phyloP scores from a whole-genome alignment of 2,113 vertebrate species.

The Rallus limicola region DNA sequence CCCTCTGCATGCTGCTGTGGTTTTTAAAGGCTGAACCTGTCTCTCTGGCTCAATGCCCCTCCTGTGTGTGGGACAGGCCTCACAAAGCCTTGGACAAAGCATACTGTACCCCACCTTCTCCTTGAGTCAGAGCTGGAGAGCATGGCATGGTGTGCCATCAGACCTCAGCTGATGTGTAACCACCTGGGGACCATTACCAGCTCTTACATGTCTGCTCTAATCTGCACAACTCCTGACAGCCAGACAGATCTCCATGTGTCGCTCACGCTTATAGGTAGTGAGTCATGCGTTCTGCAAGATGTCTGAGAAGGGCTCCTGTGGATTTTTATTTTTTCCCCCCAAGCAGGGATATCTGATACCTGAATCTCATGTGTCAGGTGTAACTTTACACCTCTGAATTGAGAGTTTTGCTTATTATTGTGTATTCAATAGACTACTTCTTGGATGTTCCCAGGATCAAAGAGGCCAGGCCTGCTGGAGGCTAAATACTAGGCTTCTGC shows the following conservation, averaged over 20 bases:
- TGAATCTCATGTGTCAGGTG: neutral
- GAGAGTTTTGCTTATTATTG: slow-evolving; percentile 30
- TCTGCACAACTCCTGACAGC: neutral
- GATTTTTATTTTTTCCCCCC: neutral
- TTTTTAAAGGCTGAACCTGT: neutral
- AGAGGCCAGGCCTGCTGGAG: slow-evolving; percentile 40
- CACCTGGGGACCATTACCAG: neutral
- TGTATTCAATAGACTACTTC: neutral
- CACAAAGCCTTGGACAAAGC: neutral
- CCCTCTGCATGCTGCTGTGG: accelerated
- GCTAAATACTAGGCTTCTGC: slow-evolving; percentile 50
- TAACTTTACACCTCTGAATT: slow-evolving; percentile 13
- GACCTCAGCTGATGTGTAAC: neutral
- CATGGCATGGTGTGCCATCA: neutral
- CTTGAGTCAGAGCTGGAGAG: neutral
- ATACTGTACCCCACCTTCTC: neutral
- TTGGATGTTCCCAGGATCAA: slow-evolving; percentile 39
- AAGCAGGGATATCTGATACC: neutral
- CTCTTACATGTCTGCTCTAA: neutral
- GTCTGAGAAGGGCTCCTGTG: neutral
- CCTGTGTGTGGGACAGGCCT: neutral
- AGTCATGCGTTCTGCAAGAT: neutral
- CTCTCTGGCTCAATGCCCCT: neutral
- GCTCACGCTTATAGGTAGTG: neutral
- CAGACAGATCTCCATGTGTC: neutral